Percentiles rank a stretch among this genome's conserved stretches.
phyloP scores from a whole-genome alignment of 2,113 vertebrate species.

The Scalopus aquaticus region DNA sequence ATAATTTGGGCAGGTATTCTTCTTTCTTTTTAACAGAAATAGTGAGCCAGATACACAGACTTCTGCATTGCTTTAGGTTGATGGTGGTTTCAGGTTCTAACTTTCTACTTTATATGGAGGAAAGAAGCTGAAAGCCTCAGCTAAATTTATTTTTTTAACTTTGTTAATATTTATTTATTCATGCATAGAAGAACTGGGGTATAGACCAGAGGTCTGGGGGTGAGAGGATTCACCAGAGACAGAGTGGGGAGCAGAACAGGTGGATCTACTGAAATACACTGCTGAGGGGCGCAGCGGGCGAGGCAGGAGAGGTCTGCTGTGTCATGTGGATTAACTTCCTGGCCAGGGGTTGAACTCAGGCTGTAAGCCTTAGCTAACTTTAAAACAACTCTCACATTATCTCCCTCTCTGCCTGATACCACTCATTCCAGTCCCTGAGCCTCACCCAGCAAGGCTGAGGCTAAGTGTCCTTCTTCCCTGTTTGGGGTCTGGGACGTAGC shows the following conservation, averaged over 20 bases:
- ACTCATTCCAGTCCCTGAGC: background rate
- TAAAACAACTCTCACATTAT: background rate
- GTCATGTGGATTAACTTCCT: too few relatives aligned
- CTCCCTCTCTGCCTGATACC: background rate
- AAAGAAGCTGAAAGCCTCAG: background rate
- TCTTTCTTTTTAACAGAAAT: background rate
- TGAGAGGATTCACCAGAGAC: too few relatives aligned
- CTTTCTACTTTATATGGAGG: background rate
- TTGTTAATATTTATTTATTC: too few relatives aligned
- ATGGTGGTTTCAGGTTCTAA: background rate
- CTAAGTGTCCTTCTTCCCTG: background rate
- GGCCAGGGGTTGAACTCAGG: too few relatives aligned
- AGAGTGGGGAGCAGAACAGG: too few relatives aligned
- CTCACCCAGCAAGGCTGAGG: background rate
- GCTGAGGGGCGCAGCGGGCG: too few relatives aligned
- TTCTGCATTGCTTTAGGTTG: background rate
- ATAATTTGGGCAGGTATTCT: too few relatives aligned
- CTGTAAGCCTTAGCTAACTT: background rate
- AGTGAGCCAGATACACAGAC: background rate
- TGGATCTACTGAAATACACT: too few relatives aligned
- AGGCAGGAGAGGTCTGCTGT: too few relatives aligned
- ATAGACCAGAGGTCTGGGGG: too few relatives aligned
- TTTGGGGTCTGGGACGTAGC: background rate
- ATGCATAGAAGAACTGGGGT: too few relatives aligned
- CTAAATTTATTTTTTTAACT: background rate